These are phyloP conservation scores for Monochamus alternatus DNA, from an alignment of 2,888 invertebrate species.

Conservation along the genomic window DNA sequence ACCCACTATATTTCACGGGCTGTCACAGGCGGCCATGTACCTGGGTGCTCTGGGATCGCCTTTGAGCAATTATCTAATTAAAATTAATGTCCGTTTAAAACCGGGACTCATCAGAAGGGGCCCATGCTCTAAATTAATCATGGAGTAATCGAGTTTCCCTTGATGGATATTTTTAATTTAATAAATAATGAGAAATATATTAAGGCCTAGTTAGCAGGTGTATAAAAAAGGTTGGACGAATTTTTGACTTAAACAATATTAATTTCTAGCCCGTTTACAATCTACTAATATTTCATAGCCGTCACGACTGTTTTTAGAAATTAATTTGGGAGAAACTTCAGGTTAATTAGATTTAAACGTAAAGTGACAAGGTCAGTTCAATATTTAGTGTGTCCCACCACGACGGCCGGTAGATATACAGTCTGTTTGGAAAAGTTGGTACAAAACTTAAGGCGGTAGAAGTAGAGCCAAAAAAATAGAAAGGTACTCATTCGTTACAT, in stretches of 20 bases:
- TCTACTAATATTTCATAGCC: slow-evolving; percentile 41
- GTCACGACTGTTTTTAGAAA: slow-evolving; percentile 21
- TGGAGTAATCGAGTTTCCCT: slow-evolving; percentile 67
- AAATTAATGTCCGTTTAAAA: slow-evolving; percentile 71
- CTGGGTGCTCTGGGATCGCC: slow-evolving; percentile 65
- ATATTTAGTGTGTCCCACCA: no score
- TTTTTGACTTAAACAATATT: slow-evolving; percentile 49
- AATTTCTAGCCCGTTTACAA: slow-evolving; percentile 52
- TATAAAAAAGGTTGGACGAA: slow-evolving; percentile 66
- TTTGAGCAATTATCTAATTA: slow-evolving; percentile 71
- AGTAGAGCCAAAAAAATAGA: no score
- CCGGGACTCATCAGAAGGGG: slow-evolving; percentile 69
- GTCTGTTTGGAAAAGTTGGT: no score
- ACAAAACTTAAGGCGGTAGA: no score
- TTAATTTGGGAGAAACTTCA: slow-evolving; percentile 16
- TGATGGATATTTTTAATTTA: slow-evolving; percentile 71
- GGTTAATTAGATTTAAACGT: slow-evolving; percentile 11
- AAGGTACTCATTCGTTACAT: no score
- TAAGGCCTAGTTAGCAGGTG: slow-evolving; percentile 69
- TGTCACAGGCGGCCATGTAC: slow-evolving; percentile 61
- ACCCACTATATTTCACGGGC: slow-evolving; percentile 63
- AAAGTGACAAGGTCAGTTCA: no score
- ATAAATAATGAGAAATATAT: slow-evolving; percentile 71
- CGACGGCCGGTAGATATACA: no score
- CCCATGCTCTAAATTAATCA: slow-evolving; percentile 70